phyloP scores from a whole-genome alignment of 2,888 invertebrate genomes.

The Seira sanloemensis region DNA sequence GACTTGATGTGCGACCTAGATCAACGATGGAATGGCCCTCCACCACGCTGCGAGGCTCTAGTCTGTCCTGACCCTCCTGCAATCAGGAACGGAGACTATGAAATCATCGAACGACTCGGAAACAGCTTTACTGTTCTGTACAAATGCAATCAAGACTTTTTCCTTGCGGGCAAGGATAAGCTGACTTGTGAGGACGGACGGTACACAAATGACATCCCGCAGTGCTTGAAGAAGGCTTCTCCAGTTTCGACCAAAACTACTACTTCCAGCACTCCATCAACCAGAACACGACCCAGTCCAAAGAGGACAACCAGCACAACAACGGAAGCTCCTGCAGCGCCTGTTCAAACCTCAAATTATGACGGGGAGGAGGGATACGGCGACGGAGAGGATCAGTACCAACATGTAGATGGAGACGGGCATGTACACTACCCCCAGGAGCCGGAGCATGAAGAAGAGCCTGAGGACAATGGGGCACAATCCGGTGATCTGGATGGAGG shows the following conservation, averaged over 20 bases:
- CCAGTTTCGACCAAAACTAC: conserved; percentile 26
- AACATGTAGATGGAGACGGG: conserved; percentile 30
- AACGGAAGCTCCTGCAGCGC: conserved; percentile 29
- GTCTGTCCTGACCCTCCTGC: conserved; percentile 83
- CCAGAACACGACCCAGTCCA: neutral
- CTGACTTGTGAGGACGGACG: conserved; percentile 86
- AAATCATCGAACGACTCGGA: conserved; percentile 73
- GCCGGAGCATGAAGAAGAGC: conserved; percentile 25
- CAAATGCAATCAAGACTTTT: conserved; percentile 83
- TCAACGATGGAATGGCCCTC: conserved; percentile 83
- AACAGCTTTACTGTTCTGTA: conserved; percentile 84
- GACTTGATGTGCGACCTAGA: conserved; percentile 92
- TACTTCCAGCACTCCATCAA: neutral
- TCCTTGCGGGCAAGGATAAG: conserved; percentile 82
- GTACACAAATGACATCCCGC: conserved; percentile 86
- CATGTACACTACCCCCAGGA: conserved; percentile 33
- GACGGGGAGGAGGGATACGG: conserved; percentile 33
- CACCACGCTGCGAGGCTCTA: conserved; percentile 75
- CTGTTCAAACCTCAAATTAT: neutral
- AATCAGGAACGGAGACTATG: conserved; percentile 79
- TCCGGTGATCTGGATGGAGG: conserved; percentile 24
- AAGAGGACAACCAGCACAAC: conserved; percentile 16
- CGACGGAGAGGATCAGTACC: conserved; percentile 37
- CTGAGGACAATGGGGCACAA: conserved; percentile 14
- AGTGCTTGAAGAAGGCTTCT: conserved; percentile 78